These are phyloP conservation scores for Argyra leucocephala DNA, from an alignment of 2,888 invertebrate species.

Conservation along the genomic window DNA sequence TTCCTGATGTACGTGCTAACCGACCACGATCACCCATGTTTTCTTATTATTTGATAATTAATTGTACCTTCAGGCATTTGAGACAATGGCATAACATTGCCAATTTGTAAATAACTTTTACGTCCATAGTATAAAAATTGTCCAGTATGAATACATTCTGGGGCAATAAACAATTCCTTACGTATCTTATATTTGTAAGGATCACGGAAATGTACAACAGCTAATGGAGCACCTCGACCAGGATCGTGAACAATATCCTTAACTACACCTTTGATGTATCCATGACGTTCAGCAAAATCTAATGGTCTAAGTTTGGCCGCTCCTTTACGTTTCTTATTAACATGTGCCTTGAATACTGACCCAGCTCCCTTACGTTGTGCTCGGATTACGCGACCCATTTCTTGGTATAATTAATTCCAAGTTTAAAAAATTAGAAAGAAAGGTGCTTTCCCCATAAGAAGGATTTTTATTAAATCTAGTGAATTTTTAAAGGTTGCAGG, in stretches of 20 bases:
- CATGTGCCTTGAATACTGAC: slow-evolving; percentile 96
- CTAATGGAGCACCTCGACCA: slow-evolving; percentile 95
- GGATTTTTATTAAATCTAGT: no score
- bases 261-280: slow-evolving; percentile 97
- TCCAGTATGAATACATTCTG: slow-evolving; percentile 99
- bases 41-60: slow-evolving; percentile 95
- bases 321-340: slow-evolving; percentile 96
- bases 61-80: slow-evolving; percentile 99
- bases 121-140: slow-evolving; percentile 99
- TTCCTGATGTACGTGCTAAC: slow-evolving; percentile 93
- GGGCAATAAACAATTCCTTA: slow-evolving; percentile 95
- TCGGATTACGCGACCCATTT: slow-evolving; percentile 99
- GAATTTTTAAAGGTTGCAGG: no score
- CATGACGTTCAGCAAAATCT: slow-evolving; percentile 97
- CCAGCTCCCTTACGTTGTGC: slow-evolving; percentile 99
- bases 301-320: slow-evolving; percentile 91
- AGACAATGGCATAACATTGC: slow-evolving; percentile 96
- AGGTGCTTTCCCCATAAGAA: no score
- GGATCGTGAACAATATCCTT: slow-evolving; percentile 98
- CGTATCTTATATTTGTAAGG: slow-evolving; percentile 95
- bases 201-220: slow-evolving; percentile 94
- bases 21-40: slow-evolving; percentile 98
- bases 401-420: slow-evolving; percentile 20
- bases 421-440: neutral
- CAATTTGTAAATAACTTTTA: slow-evolving; percentile 76